Evolutionary conservation across 2,888 invertebrate genomes (phyloP), one percentile per base, ranked within the genome.

Genomic region (Anarsia innoxiella): DNA sequence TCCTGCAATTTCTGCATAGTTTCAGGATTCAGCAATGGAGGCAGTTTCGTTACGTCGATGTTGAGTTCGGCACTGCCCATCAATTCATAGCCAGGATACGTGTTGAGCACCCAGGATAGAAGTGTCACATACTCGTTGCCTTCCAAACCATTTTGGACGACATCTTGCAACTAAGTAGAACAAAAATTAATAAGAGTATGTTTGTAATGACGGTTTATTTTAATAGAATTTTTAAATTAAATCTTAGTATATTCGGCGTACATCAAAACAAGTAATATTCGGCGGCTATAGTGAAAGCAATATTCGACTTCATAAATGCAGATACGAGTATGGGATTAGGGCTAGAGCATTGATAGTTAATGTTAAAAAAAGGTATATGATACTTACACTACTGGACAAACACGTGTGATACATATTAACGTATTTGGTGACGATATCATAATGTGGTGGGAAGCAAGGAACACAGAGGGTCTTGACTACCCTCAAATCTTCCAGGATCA

Each of bases 61-160:
- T 91, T 91, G 1, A 99, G 86, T 58, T 96, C 95, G 0, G 93
- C 89, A 74, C 94, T 94, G 8, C 90, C 90, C 91, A 99, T 93
- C 46, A 99, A 74, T 58, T 99, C 97, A 1, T 88, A 79, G 0
- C 96, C 95, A 0, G 91, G 89, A 69, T 99, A 99, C 0, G 94
- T 94, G 65, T 96, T 95, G 47, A 96, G 89, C 9, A 92, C 90
- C 99, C 99, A 99, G 0, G 93, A 92, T 5, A 99, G 82, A 36
- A 99, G 77, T 0, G 97, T 95, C 0, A 99, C 97, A 67, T 96
- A 95, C 72, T 99, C 99, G 68, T 98, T 98, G 26, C 97, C 98
- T 83, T 98, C 94, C 36, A 99, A 76, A 0, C 95, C 95, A 53
- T 89, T 91, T 23, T 89, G 88, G n/a, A 96, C 94, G 30, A 96